A percentile compares a stretch with the other conserved stretches of the same genome.
Evolutionary conservation across 2,113 vertebrate genomes (phyloP).

Genomic region (Micronycteris hirsuta): DNA sequence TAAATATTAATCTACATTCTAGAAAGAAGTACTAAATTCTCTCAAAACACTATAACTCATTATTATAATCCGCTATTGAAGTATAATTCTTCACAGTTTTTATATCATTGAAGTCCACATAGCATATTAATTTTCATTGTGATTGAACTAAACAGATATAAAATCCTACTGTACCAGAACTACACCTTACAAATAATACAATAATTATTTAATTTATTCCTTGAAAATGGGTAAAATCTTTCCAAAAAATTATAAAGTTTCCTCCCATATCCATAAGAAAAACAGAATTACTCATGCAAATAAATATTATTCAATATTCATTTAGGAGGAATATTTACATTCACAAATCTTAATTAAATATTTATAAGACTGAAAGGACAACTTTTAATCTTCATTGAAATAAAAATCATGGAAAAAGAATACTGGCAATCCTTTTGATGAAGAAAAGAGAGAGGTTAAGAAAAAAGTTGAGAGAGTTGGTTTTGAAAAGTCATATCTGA

Average conservation of each 20-base stretch:
- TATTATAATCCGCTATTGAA: neutral
- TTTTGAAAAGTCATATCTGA: neutral
- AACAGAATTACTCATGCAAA: neutral
- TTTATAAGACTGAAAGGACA: neutral
- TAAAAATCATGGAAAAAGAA: neutral
- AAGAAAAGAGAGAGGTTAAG: neutral
- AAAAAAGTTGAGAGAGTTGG: neutral
- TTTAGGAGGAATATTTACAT: neutral
- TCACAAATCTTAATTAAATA: conserved; percentile 18
- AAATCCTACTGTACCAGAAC: neutral
- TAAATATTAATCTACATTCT: neutral
- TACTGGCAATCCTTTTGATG: neutral
- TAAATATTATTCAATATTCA: neutral
- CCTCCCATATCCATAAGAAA: neutral
- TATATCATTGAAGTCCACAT: neutral
- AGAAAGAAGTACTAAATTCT: neutral
- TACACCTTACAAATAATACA: neutral
- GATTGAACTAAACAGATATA: neutral
- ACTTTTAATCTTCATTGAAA: neutral
- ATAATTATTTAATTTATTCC: conserved; percentile 10
- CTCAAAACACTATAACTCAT: neutral
- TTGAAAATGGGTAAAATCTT: neutral
- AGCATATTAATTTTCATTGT: neutral
- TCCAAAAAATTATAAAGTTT: neutral
- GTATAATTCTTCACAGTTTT: neutral